phyloP scores from a whole-genome alignment of 2,113 vertebrate genomes.

The Tapirus terrestris region DNA sequence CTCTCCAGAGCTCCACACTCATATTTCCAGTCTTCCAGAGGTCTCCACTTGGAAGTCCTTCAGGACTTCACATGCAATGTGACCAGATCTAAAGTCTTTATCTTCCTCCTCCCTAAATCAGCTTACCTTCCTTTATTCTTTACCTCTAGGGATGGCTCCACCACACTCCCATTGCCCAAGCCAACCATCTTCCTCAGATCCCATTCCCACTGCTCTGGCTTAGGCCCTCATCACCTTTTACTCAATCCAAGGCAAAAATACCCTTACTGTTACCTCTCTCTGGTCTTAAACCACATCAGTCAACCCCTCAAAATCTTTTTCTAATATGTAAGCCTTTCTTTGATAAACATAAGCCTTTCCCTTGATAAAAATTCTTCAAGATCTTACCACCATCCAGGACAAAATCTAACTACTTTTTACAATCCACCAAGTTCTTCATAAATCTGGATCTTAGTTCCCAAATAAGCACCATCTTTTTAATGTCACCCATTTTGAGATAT shows the following conservation, averaged over 20 bases:
- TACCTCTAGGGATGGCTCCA: not conserved
- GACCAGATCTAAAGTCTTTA: not conserved
- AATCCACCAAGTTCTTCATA: not conserved
- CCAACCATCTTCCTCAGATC: not conserved
- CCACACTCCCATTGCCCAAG: not conserved
- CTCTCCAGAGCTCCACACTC: not conserved
- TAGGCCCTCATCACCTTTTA: not conserved
- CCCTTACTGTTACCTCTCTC: not conserved
- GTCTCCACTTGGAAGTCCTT: not conserved
- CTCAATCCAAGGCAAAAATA: not conserved
- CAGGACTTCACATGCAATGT: not conserved
- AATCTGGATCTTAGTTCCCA: not conserved
- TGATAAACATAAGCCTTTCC: not conserved
- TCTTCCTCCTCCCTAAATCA: not conserved
- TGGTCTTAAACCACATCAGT: not conserved
- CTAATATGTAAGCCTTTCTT: not conserved
- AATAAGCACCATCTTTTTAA: not conserved
- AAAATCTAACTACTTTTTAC: not conserved
- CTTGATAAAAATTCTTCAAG: not conserved
- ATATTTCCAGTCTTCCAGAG: not conserved
- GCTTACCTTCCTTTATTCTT: not conserved
- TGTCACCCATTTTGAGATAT: not conserved
- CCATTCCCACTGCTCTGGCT: not conserved
- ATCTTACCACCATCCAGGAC: not conserved
- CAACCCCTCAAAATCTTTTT: not conserved